These are phyloP conservation scores for Diplolepis rosae DNA, from an alignment of 2,888 invertebrate genomes.

Conservation along the genomic window DNA sequence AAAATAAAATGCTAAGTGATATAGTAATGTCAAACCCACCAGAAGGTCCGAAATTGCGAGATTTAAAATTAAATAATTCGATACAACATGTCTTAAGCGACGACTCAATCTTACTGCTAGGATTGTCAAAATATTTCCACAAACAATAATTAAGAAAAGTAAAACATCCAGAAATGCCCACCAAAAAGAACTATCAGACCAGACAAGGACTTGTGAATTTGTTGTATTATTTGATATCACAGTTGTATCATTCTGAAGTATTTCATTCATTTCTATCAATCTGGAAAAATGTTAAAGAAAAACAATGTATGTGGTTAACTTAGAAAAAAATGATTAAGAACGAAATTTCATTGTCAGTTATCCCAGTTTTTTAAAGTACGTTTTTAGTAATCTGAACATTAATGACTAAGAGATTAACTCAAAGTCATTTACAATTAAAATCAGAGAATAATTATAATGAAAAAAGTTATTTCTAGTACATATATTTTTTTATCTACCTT, in stretches of 20 bases:
- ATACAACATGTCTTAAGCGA: conserved; percentile 81
- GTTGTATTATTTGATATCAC: background rate
- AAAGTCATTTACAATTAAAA: too few species aligned
- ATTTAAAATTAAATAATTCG: conserved; percentile 87
- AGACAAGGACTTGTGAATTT: background rate
- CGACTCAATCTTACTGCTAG: conserved; percentile 83
- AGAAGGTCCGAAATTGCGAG: conserved; percentile 86
- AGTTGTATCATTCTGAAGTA: background rate
- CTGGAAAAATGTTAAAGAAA: background rate
- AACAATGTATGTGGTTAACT: background rate
- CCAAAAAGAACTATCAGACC: conserved; percentile 39
- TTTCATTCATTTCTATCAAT: background rate
- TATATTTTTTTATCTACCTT: background rate
- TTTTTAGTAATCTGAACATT: too few species aligned
- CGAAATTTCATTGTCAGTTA: too few species aligned
- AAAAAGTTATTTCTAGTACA: background rate
- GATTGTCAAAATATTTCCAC: conserved; percentile 85
- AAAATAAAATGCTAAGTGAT: conserved; percentile 85
- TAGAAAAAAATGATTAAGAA: too few species aligned
- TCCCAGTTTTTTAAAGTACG: too few species aligned
- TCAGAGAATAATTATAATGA: too few species aligned
- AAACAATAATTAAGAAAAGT: conserved; percentile 80
- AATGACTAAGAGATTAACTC: too few species aligned
- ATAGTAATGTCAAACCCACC: conserved; percentile 85
- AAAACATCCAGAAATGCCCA: conserved; percentile 82